Conservation (phyloP, 2,888 invertebrate species). For the Dione juno region DNA sequence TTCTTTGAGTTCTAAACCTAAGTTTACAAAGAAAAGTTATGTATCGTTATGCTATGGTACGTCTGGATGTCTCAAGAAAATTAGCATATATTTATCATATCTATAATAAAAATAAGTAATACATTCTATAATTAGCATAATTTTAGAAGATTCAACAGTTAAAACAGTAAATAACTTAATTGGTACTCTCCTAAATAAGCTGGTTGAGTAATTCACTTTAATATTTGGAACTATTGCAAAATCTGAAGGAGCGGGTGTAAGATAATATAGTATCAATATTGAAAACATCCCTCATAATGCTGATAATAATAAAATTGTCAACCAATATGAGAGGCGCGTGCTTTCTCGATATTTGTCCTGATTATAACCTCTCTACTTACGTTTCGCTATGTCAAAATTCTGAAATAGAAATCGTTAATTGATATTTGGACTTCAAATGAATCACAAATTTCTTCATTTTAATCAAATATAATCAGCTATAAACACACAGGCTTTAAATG, state of each 20-base stretch:
- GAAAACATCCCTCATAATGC: constrained; percentile 53
- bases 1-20: too few relatives aligned
- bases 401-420: background rate
- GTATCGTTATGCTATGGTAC: too few relatives aligned
- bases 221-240: background rate
- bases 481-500: constrained; percentile 33
- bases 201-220: background rate
- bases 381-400: background rate
- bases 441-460: constrained; percentile 36
- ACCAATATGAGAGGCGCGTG: constrained; percentile 62
- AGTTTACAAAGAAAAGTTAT: too few relatives aligned
- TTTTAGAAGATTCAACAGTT: too few relatives aligned
- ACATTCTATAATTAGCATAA: too few relatives aligned
- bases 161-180: background rate
- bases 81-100: too few relatives aligned
- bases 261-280: constrained; percentile 75
- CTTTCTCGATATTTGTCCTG: constrained; percentile 59
- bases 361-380: constrained; percentile 57
- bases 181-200: background rate
- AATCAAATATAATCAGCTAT: constrained; percentile 27
- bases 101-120: too few relatives aligned
- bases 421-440: constrained; percentile 11
- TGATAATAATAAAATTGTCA: constrained; percentile 54
- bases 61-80: too few relatives aligned
- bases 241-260: constrained; percentile 48